Evolutionary conservation across 2,888 invertebrate species (phyloP).

Genomic region (Blastobasis lacticolella): DNA sequence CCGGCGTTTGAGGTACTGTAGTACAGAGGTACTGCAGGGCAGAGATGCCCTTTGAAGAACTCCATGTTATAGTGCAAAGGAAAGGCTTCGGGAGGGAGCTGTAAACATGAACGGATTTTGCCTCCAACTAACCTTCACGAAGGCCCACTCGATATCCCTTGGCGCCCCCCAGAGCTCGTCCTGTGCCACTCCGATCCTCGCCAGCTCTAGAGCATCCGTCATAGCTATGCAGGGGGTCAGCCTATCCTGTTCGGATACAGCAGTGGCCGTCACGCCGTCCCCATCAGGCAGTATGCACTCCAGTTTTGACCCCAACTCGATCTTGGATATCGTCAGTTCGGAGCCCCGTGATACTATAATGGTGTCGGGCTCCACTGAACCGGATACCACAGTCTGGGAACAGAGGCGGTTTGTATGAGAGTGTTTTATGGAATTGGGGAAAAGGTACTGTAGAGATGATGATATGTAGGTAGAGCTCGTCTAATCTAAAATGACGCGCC

Average conservation of each 20-base stretch:
- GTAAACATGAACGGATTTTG: no score
- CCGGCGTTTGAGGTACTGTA: no score
- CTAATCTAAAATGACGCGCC: no score
- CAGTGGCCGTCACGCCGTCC: conserved; percentile 50
- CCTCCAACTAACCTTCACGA: conserved; percentile 59
- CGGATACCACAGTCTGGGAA: conserved; percentile 85
- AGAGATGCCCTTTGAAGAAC: no score
- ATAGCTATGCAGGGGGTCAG: conserved; percentile 70
- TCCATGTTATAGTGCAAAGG: no score
- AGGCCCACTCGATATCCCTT: conserved; percentile 89
- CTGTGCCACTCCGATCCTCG: conserved; percentile 61
- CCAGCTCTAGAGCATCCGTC: conserved; percentile 70
- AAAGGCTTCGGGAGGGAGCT: no score
- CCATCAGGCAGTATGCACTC: conserved; percentile 55
- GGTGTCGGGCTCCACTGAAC: conserved; percentile 84
- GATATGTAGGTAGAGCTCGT: no score
- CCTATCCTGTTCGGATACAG: conserved; percentile 49
- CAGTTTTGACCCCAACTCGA: conserved; percentile 71
- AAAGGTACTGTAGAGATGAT: conserved; percentile 2
- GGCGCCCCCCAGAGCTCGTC: conserved; percentile 80
- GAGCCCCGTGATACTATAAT: conserved; percentile 72
- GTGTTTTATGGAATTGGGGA: not conserved
- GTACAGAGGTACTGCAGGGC: no score
- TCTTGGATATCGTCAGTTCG: conserved; percentile 56
- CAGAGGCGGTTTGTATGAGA: not conserved